Evolutionary conservation across 37 sponge, comb jelly and placozoan genomes (phyloP), one percentile per base, ranked within the genome.

Genomic region (Oscarella lobularis): DNA sequence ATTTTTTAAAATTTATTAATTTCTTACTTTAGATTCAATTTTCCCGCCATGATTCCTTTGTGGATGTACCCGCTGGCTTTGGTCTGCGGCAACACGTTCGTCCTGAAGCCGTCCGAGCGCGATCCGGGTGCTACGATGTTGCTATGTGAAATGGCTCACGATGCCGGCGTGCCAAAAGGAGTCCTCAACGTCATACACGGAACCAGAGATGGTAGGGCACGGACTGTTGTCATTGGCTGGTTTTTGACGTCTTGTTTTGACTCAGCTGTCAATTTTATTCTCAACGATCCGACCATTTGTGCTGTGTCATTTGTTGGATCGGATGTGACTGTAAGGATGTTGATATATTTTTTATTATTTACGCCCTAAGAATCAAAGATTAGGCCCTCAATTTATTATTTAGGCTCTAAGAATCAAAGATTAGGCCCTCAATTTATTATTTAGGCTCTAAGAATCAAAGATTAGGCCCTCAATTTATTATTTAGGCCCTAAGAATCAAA

Each of bases 221-320:
- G 30, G 1, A 41, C 20, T 74, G 39, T 41, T 37, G 2, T 37
- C 2, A 39, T 1, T 29, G 31, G 76, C 67, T 2, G 60, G 20
- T 48, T 48, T 48, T 48, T 20, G 20, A 20, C 60, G 60, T 27
- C 60, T 20, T 48, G 60, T 20, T 48, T 48, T 54, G 0, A n/a
- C n/a, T n/a, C 38, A 82, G 83, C 91, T 68, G 91, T 87, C 30
- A 78, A 88, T 79, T 92, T 93, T 37, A 73, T 96, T 39, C 90
- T 90, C 85, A 90, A 92, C 67, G 74, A 86, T 41, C 98, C 98
- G 35, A 73, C 48, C 40, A 90, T 96, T 48, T 74, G 81, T 73
- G 98, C 98, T 27, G 90, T 96, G 35, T 93, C 94, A 0, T 96
- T 96, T 87, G 98, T 96, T 3, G 98, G 98, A 0, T 90, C 91